Conservation (phyloP, 2,797 vertebrate species). For the Heteromormyrus szaboi region DNA sequence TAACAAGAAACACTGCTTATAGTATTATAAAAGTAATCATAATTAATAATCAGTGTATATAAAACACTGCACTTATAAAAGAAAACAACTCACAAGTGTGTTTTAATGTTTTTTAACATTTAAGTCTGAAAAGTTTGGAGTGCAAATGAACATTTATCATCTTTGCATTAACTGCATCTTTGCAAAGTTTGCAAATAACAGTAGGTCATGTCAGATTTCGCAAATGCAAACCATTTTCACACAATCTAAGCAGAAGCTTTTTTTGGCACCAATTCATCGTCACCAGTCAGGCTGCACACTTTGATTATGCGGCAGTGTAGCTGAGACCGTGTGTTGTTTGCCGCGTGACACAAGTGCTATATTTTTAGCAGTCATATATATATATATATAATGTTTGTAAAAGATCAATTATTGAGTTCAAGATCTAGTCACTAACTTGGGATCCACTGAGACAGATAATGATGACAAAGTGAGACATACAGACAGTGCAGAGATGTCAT, state of each 20-base stretch:
- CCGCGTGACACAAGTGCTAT: background rate
- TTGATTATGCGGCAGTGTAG: background rate
- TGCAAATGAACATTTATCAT: background rate
- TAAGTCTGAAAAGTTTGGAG: background rate
- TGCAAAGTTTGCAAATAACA: background rate
- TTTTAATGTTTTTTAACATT: background rate
- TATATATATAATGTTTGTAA: background rate
- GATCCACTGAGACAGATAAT: background rate
- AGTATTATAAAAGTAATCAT: background rate
- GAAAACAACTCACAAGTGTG: background rate
- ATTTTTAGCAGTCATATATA: background rate
- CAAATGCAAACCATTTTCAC: background rate
- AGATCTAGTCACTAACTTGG: background rate
- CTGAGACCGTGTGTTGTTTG: background rate
- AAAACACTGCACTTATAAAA: background rate
- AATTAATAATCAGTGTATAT: background rate
- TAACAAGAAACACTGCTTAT: background rate
- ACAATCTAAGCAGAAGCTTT: background rate
- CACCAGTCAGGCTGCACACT: background rate
- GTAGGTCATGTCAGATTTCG: background rate
- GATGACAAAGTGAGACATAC: background rate
- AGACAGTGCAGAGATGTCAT: background rate
- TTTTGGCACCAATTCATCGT: background rate
- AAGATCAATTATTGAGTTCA: background rate
- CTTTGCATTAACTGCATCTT: background rate